Percentiles rank a stretch among this genome's conserved stretches.
phyloP scores from a whole-genome alignment of 2,888 invertebrate species.

The Thymelicus lineola region DNA sequence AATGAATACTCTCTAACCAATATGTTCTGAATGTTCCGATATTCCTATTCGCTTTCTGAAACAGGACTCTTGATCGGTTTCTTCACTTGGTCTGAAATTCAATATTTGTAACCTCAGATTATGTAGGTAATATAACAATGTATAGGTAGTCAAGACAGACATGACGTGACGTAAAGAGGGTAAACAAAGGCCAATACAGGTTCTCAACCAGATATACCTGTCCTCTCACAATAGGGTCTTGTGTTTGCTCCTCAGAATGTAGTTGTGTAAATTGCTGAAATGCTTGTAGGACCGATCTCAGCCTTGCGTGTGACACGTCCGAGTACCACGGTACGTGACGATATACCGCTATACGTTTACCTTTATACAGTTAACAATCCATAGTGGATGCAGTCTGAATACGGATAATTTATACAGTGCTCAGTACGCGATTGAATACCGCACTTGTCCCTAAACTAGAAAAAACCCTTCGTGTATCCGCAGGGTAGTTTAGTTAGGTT shows the following conservation, averaged over 20 bases:
- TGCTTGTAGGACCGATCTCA: constrained; percentile 23
- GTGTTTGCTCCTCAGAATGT: constrained; percentile 27
- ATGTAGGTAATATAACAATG: constrained; percentile 14
- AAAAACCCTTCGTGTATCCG: constrained; percentile 29
- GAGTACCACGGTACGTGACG: constrained; percentile 43
- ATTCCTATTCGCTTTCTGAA: no score
- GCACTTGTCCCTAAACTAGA: constrained; percentile 26
- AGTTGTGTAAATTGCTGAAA: constrained; percentile 19
- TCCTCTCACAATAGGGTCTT: constrained; percentile 18
- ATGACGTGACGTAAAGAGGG: constrained; percentile 26
- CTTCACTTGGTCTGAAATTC: constrained; percentile 2
- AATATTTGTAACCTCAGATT: constrained; percentile 12
- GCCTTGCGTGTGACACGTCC: constrained; percentile 27
- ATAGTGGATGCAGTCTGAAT: no score
- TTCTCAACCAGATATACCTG: constrained; percentile 29
- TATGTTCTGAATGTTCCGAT: no score
- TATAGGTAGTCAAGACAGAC: constrained; percentile 17
- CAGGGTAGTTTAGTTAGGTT: constrained; percentile 39
- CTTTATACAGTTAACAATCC: background rate
- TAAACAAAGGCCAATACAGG: constrained; percentile 20
- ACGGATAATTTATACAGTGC: background rate
- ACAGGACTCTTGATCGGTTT: background rate
- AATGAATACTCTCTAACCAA: no score
- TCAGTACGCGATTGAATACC: background rate
- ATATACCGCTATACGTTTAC: constrained; percentile 40